Evolutionary conservation across 1,140 invertebrate genomes (phyloP).

Genomic region (Metopolophium dirhodum): DNA sequence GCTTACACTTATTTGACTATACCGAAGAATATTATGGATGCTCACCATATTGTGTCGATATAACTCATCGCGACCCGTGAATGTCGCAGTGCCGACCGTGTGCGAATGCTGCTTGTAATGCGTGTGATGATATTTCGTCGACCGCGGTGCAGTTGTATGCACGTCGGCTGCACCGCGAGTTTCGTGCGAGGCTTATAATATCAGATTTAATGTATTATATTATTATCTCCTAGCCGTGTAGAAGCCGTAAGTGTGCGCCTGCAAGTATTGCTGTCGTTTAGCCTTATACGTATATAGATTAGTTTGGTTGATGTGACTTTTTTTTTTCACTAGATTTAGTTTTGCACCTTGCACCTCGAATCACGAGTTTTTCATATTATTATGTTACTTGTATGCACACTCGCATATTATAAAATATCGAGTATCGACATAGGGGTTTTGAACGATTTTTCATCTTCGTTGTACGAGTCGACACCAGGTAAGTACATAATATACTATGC

Average conservation of each 20-base stretch:
- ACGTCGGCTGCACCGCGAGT: background rate
- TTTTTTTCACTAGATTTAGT: background rate
- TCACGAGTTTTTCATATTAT: background rate
- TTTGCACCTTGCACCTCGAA: background rate
- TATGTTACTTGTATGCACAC: background rate
- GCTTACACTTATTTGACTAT: background rate
- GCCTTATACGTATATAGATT: background rate
- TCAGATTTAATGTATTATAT: background rate
- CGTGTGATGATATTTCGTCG: background rate
- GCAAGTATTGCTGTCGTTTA: background rate
- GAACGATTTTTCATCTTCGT: background rate
- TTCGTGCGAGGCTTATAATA: background rate
- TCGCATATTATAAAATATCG: background rate
- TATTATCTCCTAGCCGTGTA: background rate
- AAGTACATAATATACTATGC: background rate
- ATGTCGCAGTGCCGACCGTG: background rate
- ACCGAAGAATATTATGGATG: background rate
- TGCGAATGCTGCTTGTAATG: background rate
- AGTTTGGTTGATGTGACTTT: background rate
- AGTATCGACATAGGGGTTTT: background rate
- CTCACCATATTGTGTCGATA: background rate
- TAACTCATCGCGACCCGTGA: background rate
- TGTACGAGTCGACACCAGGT: background rate
- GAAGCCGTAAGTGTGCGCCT: too few species aligned
- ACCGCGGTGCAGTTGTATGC: background rate